phyloP scores from a whole-genome alignment of 2,113 vertebrate species.

The Grammomys surdaster region DNA sequence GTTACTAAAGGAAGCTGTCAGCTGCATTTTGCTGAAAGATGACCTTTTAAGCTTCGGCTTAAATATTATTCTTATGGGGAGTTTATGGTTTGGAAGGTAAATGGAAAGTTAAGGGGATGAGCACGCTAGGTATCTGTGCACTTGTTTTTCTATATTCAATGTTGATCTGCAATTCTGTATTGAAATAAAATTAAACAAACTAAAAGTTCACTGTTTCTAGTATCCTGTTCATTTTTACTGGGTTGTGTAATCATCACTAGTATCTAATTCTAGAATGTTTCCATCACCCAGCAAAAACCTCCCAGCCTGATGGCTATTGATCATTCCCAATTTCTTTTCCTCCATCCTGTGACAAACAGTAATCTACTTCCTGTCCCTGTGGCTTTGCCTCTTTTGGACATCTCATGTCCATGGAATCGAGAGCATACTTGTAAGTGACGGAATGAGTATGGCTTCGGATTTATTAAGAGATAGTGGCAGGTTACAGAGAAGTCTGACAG shows the following conservation, averaged over 20 bases:
- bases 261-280: slow-evolving; percentile 62
- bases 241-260: not conserved
- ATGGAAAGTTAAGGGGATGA: slow-evolving; percentile 22
- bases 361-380: slow-evolving; percentile 48
- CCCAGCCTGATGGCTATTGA: slow-evolving; percentile 29
- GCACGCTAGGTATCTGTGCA: not conserved
- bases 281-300: not conserved
- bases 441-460: not conserved
- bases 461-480: not conserved
- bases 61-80: slow-evolving; percentile 33
- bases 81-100: slow-evolving; percentile 60
- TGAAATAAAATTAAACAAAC: slow-evolving; percentile 47
- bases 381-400: slow-evolving; percentile 40
- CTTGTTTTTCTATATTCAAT: slow-evolving; percentile 11
- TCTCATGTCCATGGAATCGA: slow-evolving; percentile 23
- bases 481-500: not conserved
- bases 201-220: not conserved
- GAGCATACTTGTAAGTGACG: not conserved
- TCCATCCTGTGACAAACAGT: slow-evolving; percentile 1
- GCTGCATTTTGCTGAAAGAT: slow-evolving; percentile 47
- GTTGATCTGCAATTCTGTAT: slow-evolving; percentile 31
- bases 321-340: slow-evolving; percentile 30
- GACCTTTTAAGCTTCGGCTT: slow-evolving; percentile 54
- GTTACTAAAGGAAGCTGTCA: slow-evolving; percentile 50
- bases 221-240: not conserved